Evolutionary conservation across 1,140 invertebrate species (phyloP), one percentile per base, ranked within the genome.

Genomic region (Orchestia grillus): DNA sequence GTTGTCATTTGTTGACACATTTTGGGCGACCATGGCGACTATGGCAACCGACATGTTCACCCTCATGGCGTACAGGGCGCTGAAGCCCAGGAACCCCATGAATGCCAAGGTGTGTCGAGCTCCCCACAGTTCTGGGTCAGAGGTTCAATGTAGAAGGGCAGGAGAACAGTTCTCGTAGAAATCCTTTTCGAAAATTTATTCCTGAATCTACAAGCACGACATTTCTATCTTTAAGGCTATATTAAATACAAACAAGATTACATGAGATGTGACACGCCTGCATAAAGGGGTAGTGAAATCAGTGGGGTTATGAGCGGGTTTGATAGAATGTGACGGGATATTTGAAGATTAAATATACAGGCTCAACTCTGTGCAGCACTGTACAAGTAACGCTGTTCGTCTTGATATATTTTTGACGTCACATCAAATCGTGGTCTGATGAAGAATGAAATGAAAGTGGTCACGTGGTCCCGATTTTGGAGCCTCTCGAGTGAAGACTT

Each of bases 11-110:
- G 95, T 44, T 3, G 87, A 45, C 44, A 62, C 41, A n/a, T 77
- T 95, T 40, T 97, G 97, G 96, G 98, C 98, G 6, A 99, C 98
- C 98, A 99, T 99, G 44, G 98, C 98, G 40, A 99, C 98, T 97
- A 99, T 98, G 0, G 98, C 98, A 1, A 99, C 98, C 11, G 98
- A 99, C 11, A 99, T 97, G 97, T 99, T 99, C n/a, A 99, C 98
- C 97, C 99, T 98, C 96, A 99, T 98, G 8, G 98, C 98, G 97
- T 99, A 99, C 62, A 99, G 98, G 96, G 99, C 98, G 36, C 98
- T 98, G 98, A 99, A 98, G 16, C 98, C 99, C 44, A 99, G 98
- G 0, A 98, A 99, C 0, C 98, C 98, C 96, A 99, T 97, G 0
- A 98, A 97, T 0, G 98, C 98, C 96, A 99, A 98, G 42, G 98